Evolutionary conservation across 2,888 invertebrate genomes (phyloP).

Genomic region (Melolontha melolontha): DNA sequence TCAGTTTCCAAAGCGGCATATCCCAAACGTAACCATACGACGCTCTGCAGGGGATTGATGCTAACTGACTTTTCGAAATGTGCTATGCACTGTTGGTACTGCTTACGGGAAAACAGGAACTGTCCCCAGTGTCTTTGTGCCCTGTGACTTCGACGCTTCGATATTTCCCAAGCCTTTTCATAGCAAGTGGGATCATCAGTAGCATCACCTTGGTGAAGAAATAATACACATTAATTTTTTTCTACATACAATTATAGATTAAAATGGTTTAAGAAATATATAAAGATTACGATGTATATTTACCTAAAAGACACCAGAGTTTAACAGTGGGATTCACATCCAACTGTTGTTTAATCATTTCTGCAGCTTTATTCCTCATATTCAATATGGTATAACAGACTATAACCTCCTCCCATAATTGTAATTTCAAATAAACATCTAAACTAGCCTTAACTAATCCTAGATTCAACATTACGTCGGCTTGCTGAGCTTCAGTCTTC

Average conservation of each 20-base stretch:
- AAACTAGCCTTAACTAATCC: constrained; percentile 89
- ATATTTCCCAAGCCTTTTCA: constrained; percentile 92
- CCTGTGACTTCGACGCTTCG: constrained; percentile 81
- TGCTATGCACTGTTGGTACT: constrained; percentile 82
- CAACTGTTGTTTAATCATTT: constrained; percentile 85
- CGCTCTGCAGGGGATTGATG: constrained; percentile 88
- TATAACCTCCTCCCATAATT: constrained; percentile 94
- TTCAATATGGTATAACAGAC: constrained; percentile 89
- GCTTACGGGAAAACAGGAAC: constrained; percentile 78
- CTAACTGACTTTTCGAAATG: constrained; percentile 86
- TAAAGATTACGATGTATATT: constrained; percentile 22
- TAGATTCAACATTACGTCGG: constrained; percentile 81
- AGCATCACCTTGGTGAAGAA: constrained; percentile 72
- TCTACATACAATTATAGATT: no score
- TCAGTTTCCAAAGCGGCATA: constrained; percentile 84
- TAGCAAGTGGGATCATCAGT: constrained; percentile 83
- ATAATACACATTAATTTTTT: no score
- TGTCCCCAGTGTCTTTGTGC: constrained; percentile 92
- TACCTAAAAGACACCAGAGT: constrained; percentile 85
- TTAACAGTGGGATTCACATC: constrained; percentile 84
- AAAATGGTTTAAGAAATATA: no score
- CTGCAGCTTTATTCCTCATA: constrained; percentile 90
- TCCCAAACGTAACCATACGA: constrained; percentile 88
- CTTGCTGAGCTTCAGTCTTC: constrained; percentile 82
- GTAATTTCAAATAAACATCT: constrained; percentile 79